Percentiles rank a stretch among this genome's conserved stretches.
Evolutionary conservation across 1,140 invertebrate genomes (phyloP).

Genomic region (Himalopsyche phryganea): DNA sequence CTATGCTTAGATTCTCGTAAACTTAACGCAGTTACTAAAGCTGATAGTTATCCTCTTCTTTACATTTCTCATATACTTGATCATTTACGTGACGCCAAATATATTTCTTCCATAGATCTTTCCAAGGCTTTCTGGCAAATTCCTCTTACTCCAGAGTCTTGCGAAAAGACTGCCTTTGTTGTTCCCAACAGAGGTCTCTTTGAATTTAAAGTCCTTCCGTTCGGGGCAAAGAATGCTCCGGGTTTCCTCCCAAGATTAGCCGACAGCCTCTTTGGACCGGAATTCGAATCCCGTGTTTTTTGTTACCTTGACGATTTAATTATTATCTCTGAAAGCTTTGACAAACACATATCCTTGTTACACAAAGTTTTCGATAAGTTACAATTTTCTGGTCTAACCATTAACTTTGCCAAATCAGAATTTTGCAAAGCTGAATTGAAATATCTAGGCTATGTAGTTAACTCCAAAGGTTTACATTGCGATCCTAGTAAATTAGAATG

Average conservation of each 20-base stretch:
- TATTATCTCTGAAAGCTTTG: no score
- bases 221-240: no score
- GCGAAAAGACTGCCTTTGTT: not conserved
- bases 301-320: not conserved
- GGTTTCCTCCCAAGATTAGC: no score
- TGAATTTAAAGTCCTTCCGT: no score
- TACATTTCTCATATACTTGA: no score
- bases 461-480: not conserved
- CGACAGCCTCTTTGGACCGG: not conserved
- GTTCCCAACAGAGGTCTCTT: not conserved
- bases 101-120: not conserved
- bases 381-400: not conserved
- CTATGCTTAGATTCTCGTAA: no score
- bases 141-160: not conserved
- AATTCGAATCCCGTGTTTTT: not conserved
- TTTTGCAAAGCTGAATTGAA: not conserved
- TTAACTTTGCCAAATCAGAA: not conserved
- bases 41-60: no score
- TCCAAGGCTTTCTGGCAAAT: slow-evolving; percentile 1
- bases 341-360: no score
- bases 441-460: not conserved
- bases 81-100: not conserved
- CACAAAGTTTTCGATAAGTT: not conserved
- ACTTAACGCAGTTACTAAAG: no score
- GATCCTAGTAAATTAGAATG: no score